Evolutionary conservation across 2,888 invertebrate species (phyloP).

Genomic region (Nudaria mundana): DNA sequence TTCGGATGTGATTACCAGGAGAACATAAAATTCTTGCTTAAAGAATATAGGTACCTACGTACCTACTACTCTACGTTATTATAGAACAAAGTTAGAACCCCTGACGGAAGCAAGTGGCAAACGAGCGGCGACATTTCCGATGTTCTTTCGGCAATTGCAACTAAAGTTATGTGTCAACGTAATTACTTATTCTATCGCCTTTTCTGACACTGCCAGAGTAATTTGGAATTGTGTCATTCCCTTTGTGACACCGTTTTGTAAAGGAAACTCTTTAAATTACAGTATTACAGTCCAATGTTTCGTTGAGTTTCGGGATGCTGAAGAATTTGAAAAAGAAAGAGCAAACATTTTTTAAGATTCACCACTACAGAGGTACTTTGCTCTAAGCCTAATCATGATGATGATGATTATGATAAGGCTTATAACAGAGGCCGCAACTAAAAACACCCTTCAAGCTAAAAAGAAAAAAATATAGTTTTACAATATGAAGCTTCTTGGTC

Average conservation of each 20-base stretch:
- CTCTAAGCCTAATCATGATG: too few species aligned
- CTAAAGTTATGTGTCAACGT: conserved; percentile 47
- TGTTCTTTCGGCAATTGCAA: conserved; percentile 45
- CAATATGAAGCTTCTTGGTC: too few species aligned
- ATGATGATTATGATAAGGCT: too few species aligned
- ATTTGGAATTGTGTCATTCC: conserved; percentile 24
- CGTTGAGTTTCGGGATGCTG: too few species aligned
- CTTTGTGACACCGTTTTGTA: conserved; percentile 27
- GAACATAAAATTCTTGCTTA: conserved; percentile 26
- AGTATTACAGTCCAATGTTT: too few species aligned
- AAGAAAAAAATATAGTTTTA: too few species aligned
- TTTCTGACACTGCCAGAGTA: conserved; percentile 20
- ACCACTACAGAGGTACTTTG: too few species aligned
- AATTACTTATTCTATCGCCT: conserved; percentile 45
- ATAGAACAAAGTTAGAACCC: conserved; percentile 22
- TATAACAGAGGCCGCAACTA: too few species aligned
- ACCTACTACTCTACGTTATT: conserved; percentile 19
- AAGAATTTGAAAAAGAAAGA: too few species aligned
- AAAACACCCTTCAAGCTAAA: too few species aligned
- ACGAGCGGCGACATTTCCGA: conserved; percentile 42
- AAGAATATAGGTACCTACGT: conserved; percentile 6
- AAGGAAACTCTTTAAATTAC: conserved; percentile 24
- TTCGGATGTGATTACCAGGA: conserved; percentile 17
- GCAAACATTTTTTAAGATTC: too few species aligned
- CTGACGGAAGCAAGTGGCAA: conserved; percentile 42